phyloP scores from a whole-genome alignment of 30 jellyfish, hydroid and myxozoan genomes.

The Mastigias papua region DNA sequence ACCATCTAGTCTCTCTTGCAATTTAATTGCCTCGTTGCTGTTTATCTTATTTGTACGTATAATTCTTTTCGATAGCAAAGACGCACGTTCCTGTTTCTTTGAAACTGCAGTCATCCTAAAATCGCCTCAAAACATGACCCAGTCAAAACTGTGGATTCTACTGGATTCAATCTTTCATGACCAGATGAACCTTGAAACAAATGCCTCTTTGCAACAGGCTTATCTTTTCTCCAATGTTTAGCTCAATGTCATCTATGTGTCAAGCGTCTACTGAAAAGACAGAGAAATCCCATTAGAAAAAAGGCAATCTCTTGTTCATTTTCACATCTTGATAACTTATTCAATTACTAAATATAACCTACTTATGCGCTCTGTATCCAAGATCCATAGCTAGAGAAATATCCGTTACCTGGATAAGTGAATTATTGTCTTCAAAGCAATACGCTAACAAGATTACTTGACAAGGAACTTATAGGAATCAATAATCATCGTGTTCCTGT shows the following conservation, averaged over 20 bases:
- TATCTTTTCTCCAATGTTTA: neutral
- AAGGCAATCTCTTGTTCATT: neutral
- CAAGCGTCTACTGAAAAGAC: neutral
- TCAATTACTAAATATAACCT: too few species aligned
- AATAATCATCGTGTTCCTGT: too few species aligned
- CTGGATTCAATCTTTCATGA: neutral
- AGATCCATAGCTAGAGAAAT: too few species aligned
- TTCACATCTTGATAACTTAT: too few species aligned
- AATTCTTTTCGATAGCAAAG: slow-evolving; percentile 57
- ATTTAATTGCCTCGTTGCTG: slow-evolving; percentile 52
- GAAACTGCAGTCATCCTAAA: slow-evolving; percentile 14
- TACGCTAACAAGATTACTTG: too few species aligned
- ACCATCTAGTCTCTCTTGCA: slow-evolving; percentile 51
- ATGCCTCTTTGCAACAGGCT: neutral
- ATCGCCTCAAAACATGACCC: neutral
- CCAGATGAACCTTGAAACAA: neutral
- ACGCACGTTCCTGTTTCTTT: slow-evolving; percentile 42
- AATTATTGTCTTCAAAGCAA: too few species aligned
- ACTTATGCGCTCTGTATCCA: too few species aligned
- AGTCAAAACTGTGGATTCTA: neutral
- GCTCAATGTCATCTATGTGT: neutral
- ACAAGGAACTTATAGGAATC: too few species aligned
- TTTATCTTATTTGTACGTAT: slow-evolving; percentile 66
- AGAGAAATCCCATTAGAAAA: neutral
- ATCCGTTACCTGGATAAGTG: too few species aligned